Percentiles rank a stretch among this genome's conserved stretches.
These are phyloP conservation scores for Leptosomus discolor DNA, from an alignment of 2,113 vertebrate genomes.

Conservation along the genomic window DNA sequence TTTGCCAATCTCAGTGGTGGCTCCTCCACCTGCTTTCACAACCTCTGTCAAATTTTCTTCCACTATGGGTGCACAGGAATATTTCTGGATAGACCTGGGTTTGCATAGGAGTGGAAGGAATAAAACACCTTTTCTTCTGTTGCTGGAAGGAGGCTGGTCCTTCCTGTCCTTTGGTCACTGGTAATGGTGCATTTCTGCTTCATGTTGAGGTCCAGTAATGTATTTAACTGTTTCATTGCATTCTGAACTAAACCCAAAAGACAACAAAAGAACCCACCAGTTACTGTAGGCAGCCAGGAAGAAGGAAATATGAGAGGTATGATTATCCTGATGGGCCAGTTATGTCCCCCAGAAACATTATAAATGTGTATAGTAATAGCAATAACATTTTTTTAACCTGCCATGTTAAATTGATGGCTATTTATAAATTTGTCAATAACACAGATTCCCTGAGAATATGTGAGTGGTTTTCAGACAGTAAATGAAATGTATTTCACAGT, in stretches of 20 bases:
- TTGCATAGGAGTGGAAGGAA: neutral
- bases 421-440: constrained; percentile 11
- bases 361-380: neutral
- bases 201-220: neutral
- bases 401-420: neutral
- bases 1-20: neutral
- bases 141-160: neutral
- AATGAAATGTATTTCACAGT: neutral
- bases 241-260: neutral
- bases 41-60: neutral
- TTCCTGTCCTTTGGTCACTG: neutral
- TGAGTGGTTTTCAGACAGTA: neutral
- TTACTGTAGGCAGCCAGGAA: neutral
- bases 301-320: neutral
- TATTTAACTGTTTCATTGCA: neutral
- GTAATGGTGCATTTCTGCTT: neutral
- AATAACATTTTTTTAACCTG: neutral
- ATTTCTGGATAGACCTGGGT: neutral
- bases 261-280: neutral
- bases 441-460: neutral
- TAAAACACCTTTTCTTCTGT: neutral
- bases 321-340: neutral
- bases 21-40: neutral
- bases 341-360: neutral
- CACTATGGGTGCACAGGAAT: neutral